Conservation (phyloP, 35 echinoderm and acorn worm genomes). For the Ophiothrix spiculata region DNA sequence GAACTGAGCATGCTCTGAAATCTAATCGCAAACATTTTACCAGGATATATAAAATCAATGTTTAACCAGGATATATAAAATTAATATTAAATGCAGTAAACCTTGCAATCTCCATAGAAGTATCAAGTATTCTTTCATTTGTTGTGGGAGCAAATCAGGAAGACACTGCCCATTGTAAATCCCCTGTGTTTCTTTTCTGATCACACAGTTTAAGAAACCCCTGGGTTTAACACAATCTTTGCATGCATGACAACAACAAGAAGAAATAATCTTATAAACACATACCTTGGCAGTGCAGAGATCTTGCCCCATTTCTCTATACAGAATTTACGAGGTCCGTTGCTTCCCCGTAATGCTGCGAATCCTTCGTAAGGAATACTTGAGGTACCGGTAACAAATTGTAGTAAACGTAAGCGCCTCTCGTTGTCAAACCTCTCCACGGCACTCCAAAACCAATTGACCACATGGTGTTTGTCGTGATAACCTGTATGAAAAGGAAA, state of each 20-base stretch:
- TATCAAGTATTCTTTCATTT: background rate
- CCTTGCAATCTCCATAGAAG: too few relatives aligned
- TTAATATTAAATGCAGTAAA: too few relatives aligned
- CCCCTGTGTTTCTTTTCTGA: too few relatives aligned
- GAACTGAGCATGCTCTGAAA: too few relatives aligned
- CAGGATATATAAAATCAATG: too few relatives aligned
- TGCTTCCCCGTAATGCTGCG: conserved; percentile 90
- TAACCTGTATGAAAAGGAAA: conserved; percentile 56
- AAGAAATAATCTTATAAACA: too few relatives aligned
- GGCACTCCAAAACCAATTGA: conserved; percentile 97
- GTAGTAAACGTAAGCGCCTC: conserved; percentile 74
- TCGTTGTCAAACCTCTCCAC: conserved; percentile 98
- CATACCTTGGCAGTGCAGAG: conserved; percentile 81
- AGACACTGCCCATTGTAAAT: background rate
- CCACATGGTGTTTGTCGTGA: conserved; percentile 89
- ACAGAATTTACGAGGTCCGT: conserved; percentile 94
- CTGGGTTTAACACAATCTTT: too few relatives aligned
- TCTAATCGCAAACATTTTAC: too few relatives aligned
- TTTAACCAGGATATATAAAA: too few relatives aligned
- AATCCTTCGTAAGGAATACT: conserved; percentile 99
- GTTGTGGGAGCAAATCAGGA: background rate
- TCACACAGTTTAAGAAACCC: too few relatives aligned
- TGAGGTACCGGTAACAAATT: conserved; percentile 97
- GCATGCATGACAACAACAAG: too few relatives aligned
- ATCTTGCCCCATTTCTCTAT: conserved; percentile 96